Evolutionary conservation across 2,888 invertebrate species (phyloP), one percentile per base, ranked within the genome.

Genomic region (Diploptera punctata): DNA sequence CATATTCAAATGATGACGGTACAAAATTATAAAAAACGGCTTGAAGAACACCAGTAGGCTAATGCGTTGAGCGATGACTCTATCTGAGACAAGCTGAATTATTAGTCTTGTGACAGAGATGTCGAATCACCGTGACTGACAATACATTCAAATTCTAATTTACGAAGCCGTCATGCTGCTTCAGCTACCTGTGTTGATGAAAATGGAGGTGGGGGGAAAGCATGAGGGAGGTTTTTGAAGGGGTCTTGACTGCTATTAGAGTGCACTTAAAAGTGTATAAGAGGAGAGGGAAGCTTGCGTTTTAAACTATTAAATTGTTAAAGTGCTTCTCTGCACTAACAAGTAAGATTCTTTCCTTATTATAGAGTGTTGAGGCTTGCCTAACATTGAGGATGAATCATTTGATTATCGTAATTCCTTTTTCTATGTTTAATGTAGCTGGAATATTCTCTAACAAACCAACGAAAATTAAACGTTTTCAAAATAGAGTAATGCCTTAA

Each of bases 51-150:
- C 16, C n/a, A 57, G 31, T 3, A 57, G 57, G 57, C 57, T 57
- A 57, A 57, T 29, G 29, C 13, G 52, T 21, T 57, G 57, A 57
- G 18, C 26, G 57, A 57, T 29, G 57, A 57, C 57, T 57, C 18
- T 57, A 57, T 57, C n/a, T n/a, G n/a, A n/a, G n/a, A n/a, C n/a
- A n/a, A n/a, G n/a, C n/a, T n/a, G n/a, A n/a, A n/a, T n/a, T n/a
- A n/a, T n/a, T n/a, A n/a, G 5, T 29, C n/a, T 16, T 29, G 29
- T 49, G 67, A 43, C 43, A 44, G 29, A 67, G 29, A 26, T 67
- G 67, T 67, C 67, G 67, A 67, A 47, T 67, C 67, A 67, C 26
- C 44, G 13, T 67, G 67, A 67, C 67, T 18, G 18, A 67, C 67
- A 47, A 44, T 47, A 67, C 47, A 67, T 67, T 65, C 65, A 65